Conservation (phyloP, 2,113 vertebrate genomes). For the Elephas maximus region DNA sequence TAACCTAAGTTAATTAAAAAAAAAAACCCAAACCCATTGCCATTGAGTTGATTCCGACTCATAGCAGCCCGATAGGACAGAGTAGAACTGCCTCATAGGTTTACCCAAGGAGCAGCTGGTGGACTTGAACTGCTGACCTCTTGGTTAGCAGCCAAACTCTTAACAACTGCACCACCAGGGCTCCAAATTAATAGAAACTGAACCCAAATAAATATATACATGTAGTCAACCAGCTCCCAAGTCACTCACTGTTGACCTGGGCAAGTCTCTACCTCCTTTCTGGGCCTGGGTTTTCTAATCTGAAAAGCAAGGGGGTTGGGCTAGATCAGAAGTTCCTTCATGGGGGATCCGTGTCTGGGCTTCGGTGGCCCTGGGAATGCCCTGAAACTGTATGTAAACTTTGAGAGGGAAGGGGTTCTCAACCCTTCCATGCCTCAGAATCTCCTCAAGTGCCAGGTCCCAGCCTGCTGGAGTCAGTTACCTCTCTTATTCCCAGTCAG, state of each 20-base stretch:
- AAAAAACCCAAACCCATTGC: too few relatives aligned
- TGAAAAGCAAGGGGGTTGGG: neutral
- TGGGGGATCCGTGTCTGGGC: neutral
- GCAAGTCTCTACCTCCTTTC: neutral
- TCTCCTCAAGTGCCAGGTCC: neutral
- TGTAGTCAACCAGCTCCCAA: neutral
- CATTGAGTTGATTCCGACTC: too few relatives aligned
- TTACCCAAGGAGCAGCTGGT: too few relatives aligned
- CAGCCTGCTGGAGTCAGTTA: neutral
- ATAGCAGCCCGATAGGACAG: too few relatives aligned
- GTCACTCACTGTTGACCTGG: neutral
- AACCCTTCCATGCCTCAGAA: neutral
- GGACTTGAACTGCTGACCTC: too few relatives aligned
- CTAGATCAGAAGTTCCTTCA: neutral
- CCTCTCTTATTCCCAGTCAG: neutral
- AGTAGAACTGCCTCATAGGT: too few relatives aligned
- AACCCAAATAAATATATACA: slow-evolving; percentile 45
- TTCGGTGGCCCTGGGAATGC: neutral
- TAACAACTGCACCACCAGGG: too few relatives aligned
- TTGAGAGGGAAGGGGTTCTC: neutral
- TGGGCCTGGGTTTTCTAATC: neutral
- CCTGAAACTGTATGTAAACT: neutral
- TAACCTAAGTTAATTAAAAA: neutral
- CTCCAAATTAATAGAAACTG: neutral
- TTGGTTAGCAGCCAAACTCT: too few relatives aligned